phyloP scores from a whole-genome alignment of 2,888 invertebrate species.

The Dioctria rufipes region DNA sequence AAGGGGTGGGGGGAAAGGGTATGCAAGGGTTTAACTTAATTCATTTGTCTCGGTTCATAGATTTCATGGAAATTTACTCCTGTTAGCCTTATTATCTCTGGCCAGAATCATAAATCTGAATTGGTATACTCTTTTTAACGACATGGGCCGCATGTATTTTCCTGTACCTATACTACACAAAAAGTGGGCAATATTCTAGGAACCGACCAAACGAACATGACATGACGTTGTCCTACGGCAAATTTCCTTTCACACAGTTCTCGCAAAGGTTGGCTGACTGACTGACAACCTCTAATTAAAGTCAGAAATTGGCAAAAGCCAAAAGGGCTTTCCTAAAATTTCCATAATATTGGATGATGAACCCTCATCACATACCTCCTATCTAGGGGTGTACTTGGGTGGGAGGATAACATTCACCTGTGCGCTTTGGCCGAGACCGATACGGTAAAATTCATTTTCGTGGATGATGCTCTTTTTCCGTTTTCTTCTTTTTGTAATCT shows the following conservation, averaged over 20 bases:
- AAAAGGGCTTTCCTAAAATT: conserved; percentile 1
- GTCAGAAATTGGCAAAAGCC: conserved; percentile 24
- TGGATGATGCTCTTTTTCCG: neutral
- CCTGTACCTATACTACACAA: neutral
- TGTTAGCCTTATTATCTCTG: conserved; percentile 29
- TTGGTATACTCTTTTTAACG: neutral
- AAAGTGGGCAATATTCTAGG: no score
- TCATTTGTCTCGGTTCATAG: conserved; percentile 30
- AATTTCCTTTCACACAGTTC: neutral
- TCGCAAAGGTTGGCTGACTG: conserved; percentile 1
- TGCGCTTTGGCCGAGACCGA: no score
- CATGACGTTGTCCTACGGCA: neutral
- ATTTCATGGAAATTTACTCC: conserved; percentile 16
- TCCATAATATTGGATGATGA: neutral
- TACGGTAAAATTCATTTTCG: no score
- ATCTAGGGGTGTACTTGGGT: neutral
- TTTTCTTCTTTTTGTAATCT: neutral
- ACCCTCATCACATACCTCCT: neutral
- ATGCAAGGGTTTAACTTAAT: conserved; percentile 15
- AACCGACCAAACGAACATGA: no score
- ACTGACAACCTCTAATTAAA: conserved; percentile 43
- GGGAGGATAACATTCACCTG: no score
- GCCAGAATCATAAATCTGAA: neutral
- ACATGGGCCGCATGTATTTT: neutral
- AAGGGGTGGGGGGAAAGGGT: neutral